Conservation (phyloP, 1,140 invertebrate genomes). For the Hylaeus volcanicus region DNA sequence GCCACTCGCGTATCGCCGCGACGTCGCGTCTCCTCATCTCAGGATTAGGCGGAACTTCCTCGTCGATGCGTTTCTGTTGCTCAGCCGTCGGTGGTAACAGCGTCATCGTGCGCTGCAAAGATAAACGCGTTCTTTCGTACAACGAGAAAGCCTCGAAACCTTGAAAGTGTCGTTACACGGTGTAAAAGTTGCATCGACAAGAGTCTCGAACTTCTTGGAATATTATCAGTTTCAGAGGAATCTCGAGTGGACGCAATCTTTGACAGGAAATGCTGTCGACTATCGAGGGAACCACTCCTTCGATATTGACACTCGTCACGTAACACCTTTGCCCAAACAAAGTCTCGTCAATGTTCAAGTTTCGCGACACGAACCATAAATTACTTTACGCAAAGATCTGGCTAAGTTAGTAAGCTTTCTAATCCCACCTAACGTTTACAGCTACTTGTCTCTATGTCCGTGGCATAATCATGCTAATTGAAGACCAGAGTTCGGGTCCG, state of each 20-base stretch:
- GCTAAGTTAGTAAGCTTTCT: no score
- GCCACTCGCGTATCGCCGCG: conserved; percentile 76
- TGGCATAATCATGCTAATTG: no score
- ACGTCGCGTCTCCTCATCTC: conserved; percentile 75
- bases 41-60: conserved; percentile 71
- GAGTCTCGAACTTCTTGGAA: neutral
- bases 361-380: no score
- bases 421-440: no score
- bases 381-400: no score
- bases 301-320: conserved; percentile 32
- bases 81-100: conserved; percentile 73
- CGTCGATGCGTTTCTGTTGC: conserved; percentile 74
- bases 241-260: no score
- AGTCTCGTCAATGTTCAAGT: no score
- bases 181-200: neutral
- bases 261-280: no score
- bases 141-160: neutral
- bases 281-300: neutral
- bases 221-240: neutral
- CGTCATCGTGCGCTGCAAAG: conserved; percentile 68
- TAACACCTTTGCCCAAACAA: neutral
- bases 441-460: no score
- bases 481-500: no score
- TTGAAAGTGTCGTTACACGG: neutral
- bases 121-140: neutral